Conservation (phyloP, 2,888 invertebrate genomes). For the Holacanthella duospinosa region DNA sequence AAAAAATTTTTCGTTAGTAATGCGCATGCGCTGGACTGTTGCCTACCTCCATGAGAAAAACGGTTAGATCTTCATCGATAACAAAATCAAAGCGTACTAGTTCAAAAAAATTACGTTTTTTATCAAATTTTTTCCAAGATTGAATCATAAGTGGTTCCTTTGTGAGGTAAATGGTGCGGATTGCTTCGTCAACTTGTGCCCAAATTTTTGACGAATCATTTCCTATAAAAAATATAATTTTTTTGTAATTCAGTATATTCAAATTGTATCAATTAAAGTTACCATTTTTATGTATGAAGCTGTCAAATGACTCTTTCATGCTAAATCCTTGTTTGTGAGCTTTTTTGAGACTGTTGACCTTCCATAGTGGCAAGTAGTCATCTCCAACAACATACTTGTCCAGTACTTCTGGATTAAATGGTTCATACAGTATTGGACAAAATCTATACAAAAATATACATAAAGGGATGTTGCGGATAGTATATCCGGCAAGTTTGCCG, state of each 20-base stretch:
- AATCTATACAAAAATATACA: conserved; percentile 53
- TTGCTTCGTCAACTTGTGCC: conserved; percentile 66
- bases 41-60: conserved; percentile 74
- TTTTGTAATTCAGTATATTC: too few relatives aligned
- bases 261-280: too few relatives aligned
- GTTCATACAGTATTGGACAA: conserved; percentile 78
- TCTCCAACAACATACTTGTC: conserved; percentile 91
- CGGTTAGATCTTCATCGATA: conserved; percentile 72
- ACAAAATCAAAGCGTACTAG: conserved; percentile 90
- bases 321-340: conserved; percentile 63
- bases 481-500: too few relatives aligned
- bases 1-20: not conserved
- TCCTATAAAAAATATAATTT: too few relatives aligned
- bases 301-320: conserved; percentile 76
- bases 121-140: conserved; percentile 40
- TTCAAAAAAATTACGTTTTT: conserved; percentile 72
- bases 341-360: conserved; percentile 64
- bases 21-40: too few relatives aligned
- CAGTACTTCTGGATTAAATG: conserved; percentile 65
- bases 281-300: conserved; percentile 44
- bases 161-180: conserved; percentile 55
- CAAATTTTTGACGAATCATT: conserved; percentile 65
- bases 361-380: conserved; percentile 88
- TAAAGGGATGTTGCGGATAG: too few relatives aligned
- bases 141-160: conserved; percentile 63